Conservation (phyloP, 2,797 vertebrate genomes). For the Protonibea diacanthus region DNA sequence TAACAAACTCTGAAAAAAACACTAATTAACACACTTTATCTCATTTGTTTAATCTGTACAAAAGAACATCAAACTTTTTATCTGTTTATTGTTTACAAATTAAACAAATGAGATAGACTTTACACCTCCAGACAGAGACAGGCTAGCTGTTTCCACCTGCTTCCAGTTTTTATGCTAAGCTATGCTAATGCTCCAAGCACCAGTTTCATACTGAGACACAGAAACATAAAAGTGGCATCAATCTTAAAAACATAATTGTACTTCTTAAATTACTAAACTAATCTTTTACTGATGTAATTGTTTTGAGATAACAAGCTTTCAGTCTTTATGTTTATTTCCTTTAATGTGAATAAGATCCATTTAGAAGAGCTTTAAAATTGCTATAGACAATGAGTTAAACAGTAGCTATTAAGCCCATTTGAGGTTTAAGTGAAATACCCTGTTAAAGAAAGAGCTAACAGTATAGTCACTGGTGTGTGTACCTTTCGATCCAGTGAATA, state of each 20-base stretch:
- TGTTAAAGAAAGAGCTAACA: not conserved
- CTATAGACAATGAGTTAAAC: not conserved
- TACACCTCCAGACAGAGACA: not conserved
- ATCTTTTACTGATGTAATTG: not conserved
- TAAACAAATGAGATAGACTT: not conserved
- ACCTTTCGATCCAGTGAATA: slow-evolving; percentile 99
- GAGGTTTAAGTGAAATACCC: not conserved
- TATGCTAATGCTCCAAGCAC: not conserved
- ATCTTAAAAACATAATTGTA: not conserved
- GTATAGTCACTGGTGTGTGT: not conserved
- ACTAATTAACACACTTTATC: not conserved
- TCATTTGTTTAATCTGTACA: not conserved
- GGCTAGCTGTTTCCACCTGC: not conserved
- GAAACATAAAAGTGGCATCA: not conserved
- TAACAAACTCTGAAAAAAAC: too few species aligned
- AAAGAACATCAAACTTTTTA: not conserved
- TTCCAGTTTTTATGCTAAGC: not conserved
- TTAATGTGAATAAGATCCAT: not conserved
- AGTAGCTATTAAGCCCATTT: not conserved
- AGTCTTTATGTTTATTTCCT: not conserved
- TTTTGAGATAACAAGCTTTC: not conserved
- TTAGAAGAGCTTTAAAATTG: not conserved
- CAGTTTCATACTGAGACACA: too few species aligned
- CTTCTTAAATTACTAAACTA: not conserved
- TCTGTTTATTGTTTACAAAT: not conserved